Base-by-base conservation (phyloP, 2,797 vertebrate species). In the Sebastes taczanowskii region DNA sequence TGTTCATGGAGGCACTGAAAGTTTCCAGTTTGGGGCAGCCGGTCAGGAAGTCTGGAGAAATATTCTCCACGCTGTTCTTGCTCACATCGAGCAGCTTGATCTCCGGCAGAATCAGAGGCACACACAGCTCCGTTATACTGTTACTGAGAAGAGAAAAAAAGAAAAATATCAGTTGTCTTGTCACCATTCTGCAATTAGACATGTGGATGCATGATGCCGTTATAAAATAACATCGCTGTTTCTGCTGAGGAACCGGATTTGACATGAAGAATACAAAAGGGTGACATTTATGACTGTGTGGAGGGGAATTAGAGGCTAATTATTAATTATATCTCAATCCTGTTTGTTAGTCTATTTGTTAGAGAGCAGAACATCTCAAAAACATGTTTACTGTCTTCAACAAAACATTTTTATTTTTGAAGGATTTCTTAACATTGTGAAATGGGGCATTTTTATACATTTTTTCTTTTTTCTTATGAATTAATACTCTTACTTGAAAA, bases 81-180 rank as follows among this genome's bases (percentile, higher is more conserved):
- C 96, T 97, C 82, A 99, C 90, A 23, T 99, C 98, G 49, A 99
- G 94, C 88, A 95, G 91, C 88, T 95, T 98, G 86, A 99, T 80
- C 85, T 98, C 96, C 42, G 95, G 94, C 68, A 99, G 95, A 86
- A 69, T 83, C 20, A 97, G 85, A 1, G 95, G 93, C 76, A 76
- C 55, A 97, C 52, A n/a, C 0, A 86, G 93, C 69, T 94, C 92
- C 2, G 93, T 89, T 46, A 99, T 94, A 77, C 92, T 92, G 94
- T 99, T 99, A 11, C 32, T 95, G 82, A 27, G 80, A n/a, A 63
- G 9, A 63, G 5, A 13, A 32, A 16, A 35, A 14, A 4, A 4
- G 8, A 27, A 3, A 49, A 42, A 22, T 2, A 27, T n/a, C 23
- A 18, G 13, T 20, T 34, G 11, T 6, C 2, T n/a, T 80, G 13